Evolutionary conservation across 2,888 invertebrate species (phyloP), one percentile per base, ranked within the genome.

Genomic region (Eristalis tenax): DNA sequence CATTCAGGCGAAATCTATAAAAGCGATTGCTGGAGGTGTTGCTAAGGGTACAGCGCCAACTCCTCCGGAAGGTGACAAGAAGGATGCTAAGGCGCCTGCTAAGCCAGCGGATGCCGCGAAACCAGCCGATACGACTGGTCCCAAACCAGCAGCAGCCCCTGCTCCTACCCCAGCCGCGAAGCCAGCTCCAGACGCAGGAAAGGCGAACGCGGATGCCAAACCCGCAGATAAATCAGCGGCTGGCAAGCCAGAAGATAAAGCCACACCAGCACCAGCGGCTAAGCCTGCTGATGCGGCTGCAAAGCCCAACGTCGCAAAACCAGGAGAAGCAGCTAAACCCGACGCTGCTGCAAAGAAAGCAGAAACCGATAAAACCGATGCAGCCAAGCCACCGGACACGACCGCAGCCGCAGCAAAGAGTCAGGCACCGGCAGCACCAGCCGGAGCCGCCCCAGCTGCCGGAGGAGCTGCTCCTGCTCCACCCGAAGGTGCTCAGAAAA

Each of bases 401-500:
- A 89, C 91, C 13, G 89, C 90, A 61, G 89, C 90, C 15, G 88
- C 90, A 18, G 89, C 89, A 38, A 78, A 87, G 15, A 57, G 76
- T 56, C 79, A 81, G 73, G 89, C 89, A 1, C 83, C 89, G 38
- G 79, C 88, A 0, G 90, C 92, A 38, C 91, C 92, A 63, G 88
- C 91, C 93, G 93, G 90, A 92, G 94, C 91, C 75, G 94, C 91
- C 88, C 93, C 90, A 90, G 89, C 69, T 18, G 88, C 90, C 0
- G 91, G 91, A 89, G 93, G 90, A 69, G 89, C 91, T 77, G 85
- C 91, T 83, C 90, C 90, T 89, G 93, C 89, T 15, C 91, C 90
- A 13, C 90, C 90, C 2, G 90, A 90, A 75, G 89, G 89, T 2
- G 89, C 88, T 6, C 74, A 74, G 40, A 66, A 74, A 11, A 38